These are phyloP conservation scores for Stenurella melanura DNA, from an alignment of 2,888 invertebrate genomes.

Conservation along the genomic window DNA sequence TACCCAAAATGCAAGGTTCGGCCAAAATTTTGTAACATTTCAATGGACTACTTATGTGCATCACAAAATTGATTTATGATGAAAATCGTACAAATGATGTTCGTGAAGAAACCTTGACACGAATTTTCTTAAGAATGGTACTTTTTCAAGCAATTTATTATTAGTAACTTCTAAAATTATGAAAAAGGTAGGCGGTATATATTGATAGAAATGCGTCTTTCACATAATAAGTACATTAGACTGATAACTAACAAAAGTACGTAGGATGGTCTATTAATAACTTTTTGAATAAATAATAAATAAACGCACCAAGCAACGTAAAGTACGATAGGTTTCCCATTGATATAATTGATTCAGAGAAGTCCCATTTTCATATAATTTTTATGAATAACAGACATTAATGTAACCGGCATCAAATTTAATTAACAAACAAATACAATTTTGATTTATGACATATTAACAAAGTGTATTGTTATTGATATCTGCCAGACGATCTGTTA, in stretches of 20 bases:
- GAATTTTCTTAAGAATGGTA: background rate
- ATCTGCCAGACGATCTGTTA: background rate
- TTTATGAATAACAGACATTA: constrained; percentile 2
- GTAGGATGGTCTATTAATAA: background rate
- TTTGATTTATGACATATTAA: background rate
- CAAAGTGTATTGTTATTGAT: background rate
- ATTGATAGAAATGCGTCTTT: background rate
- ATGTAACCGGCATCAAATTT: background rate
- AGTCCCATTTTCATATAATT: background rate
- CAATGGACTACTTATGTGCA: no score
- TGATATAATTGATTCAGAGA: background rate
- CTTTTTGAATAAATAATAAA: background rate
- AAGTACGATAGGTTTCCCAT: background rate
- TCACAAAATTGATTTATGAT: no score
- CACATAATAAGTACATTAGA: background rate
- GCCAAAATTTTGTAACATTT: no score
- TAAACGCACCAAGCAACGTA: background rate
- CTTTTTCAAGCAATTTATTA: background rate
- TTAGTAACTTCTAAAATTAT: background rate
- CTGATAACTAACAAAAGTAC: background rate
- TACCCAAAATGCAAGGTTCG: no score
- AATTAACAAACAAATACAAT: background rate
- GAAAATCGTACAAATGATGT: no score
- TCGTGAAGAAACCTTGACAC: background rate
- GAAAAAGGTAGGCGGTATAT: background rate